phyloP scores from a whole-genome alignment of 1,140 invertebrate species.

The Acromyrmex charruanus region DNA sequence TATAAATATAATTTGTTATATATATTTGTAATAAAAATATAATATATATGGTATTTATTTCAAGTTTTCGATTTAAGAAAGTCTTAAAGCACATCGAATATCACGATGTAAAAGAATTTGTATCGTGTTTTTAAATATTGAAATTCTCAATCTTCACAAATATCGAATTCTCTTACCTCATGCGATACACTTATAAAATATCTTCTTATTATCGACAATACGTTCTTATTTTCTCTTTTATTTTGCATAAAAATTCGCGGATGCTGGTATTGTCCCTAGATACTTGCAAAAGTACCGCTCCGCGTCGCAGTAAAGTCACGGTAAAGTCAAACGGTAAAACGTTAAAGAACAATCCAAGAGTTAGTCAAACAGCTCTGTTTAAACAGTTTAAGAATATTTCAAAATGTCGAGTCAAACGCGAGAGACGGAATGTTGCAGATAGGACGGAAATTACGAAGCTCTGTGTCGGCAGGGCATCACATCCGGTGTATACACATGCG shows the following conservation, averaged over 20 bases:
- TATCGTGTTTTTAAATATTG: not conserved
- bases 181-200: not conserved
- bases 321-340: not conserved
- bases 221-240: not conserved
- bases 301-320: no score
- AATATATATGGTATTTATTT: not conserved
- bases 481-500: not conserved
- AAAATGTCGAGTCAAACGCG: not conserved
- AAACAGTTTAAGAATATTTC: slow-evolving; percentile 13
- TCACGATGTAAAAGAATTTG: not conserved
- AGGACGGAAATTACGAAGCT: not conserved
- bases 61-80: not conserved
- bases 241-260: not conserved
- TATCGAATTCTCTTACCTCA: not conserved
- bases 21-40: no score
- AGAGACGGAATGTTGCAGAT: not conserved
- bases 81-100: not conserved
- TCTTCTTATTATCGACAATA: not conserved
- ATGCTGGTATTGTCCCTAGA: not conserved
- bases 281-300: not conserved
- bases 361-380: not conserved
- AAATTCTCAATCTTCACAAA: not conserved
- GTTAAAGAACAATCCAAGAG: slow-evolving; percentile 6
- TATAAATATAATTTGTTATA: no score
- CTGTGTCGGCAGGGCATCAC: not conserved